A percentile compares a stretch with the other conserved stretches of the same genome.
These are phyloP conservation scores for Helleia helle DNA, from an alignment of 2,888 invertebrate genomes.

Conservation along the genomic window DNA sequence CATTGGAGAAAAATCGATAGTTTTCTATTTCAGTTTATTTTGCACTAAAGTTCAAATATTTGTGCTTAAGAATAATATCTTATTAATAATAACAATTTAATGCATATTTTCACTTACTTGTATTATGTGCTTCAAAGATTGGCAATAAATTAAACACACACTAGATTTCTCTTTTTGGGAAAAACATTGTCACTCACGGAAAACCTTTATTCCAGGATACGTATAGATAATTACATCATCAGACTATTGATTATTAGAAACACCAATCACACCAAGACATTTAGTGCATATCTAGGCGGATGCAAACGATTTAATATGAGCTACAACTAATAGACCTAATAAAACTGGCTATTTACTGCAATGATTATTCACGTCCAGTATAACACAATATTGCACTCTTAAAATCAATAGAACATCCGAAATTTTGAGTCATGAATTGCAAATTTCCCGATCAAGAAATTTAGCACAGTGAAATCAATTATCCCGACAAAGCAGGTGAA, in stretches of 20 bases:
- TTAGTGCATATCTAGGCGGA: background rate
- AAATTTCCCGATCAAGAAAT: background rate
- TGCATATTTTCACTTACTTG: conserved; percentile 13
- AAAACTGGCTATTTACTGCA: background rate
- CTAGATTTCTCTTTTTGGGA: background rate
- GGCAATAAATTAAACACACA: background rate
- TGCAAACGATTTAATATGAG: conserved; percentile 3
- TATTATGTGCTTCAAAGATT: background rate
- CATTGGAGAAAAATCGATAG: too few species aligned
- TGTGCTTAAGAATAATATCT: too few species aligned
- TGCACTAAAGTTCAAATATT: too few species aligned
- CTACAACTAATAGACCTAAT: background rate
- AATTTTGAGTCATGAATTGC: background rate
- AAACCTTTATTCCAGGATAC: conserved; percentile 2
- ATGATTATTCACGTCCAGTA: background rate
- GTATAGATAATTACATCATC: conserved; percentile 6
- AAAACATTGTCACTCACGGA: background rate
- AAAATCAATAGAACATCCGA: background rate
- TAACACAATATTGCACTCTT: background rate
- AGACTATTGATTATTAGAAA: conserved; percentile 6
- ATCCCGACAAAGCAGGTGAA: background rate
- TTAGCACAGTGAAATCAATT: background rate
- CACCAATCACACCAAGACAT: conserved; percentile 5
- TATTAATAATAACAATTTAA: too few species aligned
- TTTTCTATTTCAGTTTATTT: too few species aligned